phyloP scores from a whole-genome alignment of 1,140 invertebrate genomes.

The Muscidifurax raptorellus region DNA sequence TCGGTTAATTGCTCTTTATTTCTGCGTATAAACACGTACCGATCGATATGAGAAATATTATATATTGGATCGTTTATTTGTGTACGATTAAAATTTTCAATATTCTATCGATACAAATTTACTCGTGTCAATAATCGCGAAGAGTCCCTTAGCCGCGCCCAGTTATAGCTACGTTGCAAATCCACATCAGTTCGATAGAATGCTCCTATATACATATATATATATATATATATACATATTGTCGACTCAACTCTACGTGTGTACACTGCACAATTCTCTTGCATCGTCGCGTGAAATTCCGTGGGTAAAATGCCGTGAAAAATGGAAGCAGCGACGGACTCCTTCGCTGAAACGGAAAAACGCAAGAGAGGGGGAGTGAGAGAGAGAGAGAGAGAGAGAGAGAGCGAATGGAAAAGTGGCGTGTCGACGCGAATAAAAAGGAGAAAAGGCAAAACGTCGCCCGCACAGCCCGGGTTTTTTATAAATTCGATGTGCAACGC shows the following conservation, averaged over 20 bases:
- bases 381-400: conserved; percentile 20
- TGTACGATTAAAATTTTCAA: too few species aligned
- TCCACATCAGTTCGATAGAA: too few species aligned
- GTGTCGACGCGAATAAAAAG: conserved; percentile 33
- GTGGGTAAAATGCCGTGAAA: conserved; percentile 13
- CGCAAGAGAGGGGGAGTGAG: conserved; percentile 25
- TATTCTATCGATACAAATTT: too few species aligned
- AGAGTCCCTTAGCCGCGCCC: too few species aligned
- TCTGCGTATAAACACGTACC: neutral
- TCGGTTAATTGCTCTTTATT: neutral
- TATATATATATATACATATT: neutral
- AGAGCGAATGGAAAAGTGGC: conserved; percentile 42
- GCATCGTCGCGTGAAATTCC: neutral
- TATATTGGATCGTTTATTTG: too few species aligned
- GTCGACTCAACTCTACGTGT: neutral
- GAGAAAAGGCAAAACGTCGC: conserved; percentile 38
- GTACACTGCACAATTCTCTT: neutral
- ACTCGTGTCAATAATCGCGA: too few species aligned
- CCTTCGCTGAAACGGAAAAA: conserved; percentile 1
- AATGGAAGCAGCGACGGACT: conserved; percentile 21
- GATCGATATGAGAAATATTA: too few species aligned
- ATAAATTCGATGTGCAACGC: conserved; percentile 28
- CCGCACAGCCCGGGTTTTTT: conserved; percentile 25
- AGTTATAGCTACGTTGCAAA: too few species aligned
- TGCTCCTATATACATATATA: too few species aligned